phyloP scores from a whole-genome alignment of 2,113 vertebrate genomes.

The Seriola dumerili region DNA sequence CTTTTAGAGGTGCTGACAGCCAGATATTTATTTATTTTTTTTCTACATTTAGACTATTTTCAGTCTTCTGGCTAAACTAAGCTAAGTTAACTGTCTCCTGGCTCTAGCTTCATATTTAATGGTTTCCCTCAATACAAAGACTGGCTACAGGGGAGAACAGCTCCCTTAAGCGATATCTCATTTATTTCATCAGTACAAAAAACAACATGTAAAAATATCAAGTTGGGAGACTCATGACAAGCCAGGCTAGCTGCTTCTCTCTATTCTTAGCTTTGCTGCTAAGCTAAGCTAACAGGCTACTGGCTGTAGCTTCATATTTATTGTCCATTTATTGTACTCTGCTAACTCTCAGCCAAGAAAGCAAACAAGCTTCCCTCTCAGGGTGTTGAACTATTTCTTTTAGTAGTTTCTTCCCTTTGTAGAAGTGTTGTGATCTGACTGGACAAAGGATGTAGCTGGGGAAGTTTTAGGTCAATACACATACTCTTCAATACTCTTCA shows the following conservation, averaged over 20 bases:
- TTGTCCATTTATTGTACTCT: background rate
- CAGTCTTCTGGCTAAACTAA: background rate
- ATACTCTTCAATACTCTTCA: constrained; percentile 38
- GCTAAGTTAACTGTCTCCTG: background rate
- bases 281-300: background rate
- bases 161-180: too few species aligned
- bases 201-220: background rate
- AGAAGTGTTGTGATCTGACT: background rate
- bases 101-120: background rate
- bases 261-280: background rate
- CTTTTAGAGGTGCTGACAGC: too few species aligned
- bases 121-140: too few species aligned
- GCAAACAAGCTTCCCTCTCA: background rate
- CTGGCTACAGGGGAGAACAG: too few species aligned
- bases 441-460: background rate
- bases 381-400: background rate
- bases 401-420: background rate
- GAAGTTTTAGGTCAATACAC: background rate
- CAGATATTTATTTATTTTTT: too few species aligned
- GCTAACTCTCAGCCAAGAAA: background rate
- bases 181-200: background rate
- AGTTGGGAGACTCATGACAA: background rate
- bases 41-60: background rate
- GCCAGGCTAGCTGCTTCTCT: background rate
- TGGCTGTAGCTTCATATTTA: background rate